Evolutionary conservation across 2,888 invertebrate genomes (phyloP).

Genomic region (Papilio demoleus): DNA sequence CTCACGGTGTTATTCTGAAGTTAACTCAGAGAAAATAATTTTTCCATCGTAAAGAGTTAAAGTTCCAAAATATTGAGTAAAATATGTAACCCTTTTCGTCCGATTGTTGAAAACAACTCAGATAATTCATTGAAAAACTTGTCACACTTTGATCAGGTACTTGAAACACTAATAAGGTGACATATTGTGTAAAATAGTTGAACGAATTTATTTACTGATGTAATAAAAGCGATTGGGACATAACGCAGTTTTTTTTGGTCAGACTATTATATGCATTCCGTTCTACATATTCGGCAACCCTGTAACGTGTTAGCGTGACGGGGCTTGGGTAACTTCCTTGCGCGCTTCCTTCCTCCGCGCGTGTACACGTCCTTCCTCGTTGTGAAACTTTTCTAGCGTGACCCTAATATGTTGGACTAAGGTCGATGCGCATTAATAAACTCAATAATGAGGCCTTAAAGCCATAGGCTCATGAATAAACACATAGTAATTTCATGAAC

Average conservation of each 20-base stretch:
- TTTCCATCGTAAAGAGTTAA: too few species aligned
- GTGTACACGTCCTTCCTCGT: constrained; percentile 55
- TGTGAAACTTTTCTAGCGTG: constrained; percentile 50
- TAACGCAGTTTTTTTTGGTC: background rate
- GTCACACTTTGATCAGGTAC: too few species aligned
- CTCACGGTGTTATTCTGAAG: too few species aligned
- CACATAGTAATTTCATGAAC: too few species aligned
- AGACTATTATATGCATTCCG: background rate
- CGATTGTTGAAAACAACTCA: too few species aligned
- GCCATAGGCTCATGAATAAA: too few species aligned
- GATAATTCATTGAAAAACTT: too few species aligned
- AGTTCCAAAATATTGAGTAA: too few species aligned
- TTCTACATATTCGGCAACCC: constrained; percentile 29
- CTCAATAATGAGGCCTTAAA: too few species aligned
- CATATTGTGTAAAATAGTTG: background rate
- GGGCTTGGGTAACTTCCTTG: constrained; percentile 53
- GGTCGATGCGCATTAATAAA: constrained; percentile 31
- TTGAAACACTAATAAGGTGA: background rate
- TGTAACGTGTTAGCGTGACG: constrained; percentile 49
- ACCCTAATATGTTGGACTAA: constrained; percentile 47
- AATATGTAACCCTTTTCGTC: too few species aligned
- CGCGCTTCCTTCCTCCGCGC: constrained; percentile 53
- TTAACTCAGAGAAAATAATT: too few species aligned
- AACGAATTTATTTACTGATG: background rate
- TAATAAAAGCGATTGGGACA: background rate